phyloP scores from a whole-genome alignment of 1,140 invertebrate species.

The Drosophila truncata region DNA sequence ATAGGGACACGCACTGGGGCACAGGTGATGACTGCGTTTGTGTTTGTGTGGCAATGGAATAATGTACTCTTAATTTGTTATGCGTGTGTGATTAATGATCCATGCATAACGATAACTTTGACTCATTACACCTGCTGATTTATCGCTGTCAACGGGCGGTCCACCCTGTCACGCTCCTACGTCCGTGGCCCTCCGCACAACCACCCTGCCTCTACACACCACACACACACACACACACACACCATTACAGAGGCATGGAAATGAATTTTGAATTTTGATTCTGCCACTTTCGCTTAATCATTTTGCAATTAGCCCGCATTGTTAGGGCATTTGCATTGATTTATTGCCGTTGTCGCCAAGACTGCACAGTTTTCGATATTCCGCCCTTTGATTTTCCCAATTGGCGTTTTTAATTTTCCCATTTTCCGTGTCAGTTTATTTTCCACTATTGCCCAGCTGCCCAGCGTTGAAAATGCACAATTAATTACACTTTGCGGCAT shows the following conservation, averaged over 20 bases:
- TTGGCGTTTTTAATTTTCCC: slow-evolving; percentile 15
- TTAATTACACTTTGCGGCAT: slow-evolving; percentile 62
- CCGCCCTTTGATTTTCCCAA: slow-evolving; percentile 14
- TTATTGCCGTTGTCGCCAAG: slow-evolving; percentile 37
- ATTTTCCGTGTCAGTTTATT: slow-evolving; percentile 39
- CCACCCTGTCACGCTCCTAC: slow-evolving; percentile 29
- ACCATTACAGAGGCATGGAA: slow-evolving; percentile 23
- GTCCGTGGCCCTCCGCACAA: not conserved
- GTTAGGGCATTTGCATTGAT: slow-evolving; percentile 38
- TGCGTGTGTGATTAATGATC: slow-evolving; percentile 75
- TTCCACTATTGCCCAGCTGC: slow-evolving; percentile 42
- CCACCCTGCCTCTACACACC: not conserved
- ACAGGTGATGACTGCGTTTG: not conserved
- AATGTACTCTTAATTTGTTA: slow-evolving; percentile 80
- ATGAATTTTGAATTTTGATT: slow-evolving; percentile 56
- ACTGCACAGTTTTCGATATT: slow-evolving; percentile 10
- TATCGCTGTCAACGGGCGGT: slow-evolving; percentile 72
- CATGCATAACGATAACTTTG: slow-evolving; percentile 70
- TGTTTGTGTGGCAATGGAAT: slow-evolving; percentile 61
- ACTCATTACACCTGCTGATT: slow-evolving; percentile 78
- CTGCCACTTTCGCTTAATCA: slow-evolving; percentile 66
- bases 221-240: not conserved
- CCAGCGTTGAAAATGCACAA: slow-evolving; percentile 52
- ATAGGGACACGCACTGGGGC: not conserved
- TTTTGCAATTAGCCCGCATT: slow-evolving; percentile 66